These are phyloP conservation scores for Drosophila yakuba DNA, from an alignment of 1,140 invertebrate genomes.

Conservation along the genomic window DNA sequence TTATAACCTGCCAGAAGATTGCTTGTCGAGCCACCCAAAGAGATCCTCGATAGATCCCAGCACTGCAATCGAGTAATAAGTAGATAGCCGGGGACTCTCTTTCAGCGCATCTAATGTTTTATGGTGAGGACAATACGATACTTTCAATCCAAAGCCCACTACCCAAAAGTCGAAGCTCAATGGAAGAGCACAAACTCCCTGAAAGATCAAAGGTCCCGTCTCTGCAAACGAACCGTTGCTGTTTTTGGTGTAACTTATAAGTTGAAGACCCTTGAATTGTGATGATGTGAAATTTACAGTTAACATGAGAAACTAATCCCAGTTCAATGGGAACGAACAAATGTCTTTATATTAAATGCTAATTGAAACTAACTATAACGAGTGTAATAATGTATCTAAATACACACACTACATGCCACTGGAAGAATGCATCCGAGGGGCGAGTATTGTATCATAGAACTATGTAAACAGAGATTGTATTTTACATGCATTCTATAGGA, in stretches of 20 bases:
- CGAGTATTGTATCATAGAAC: constrained; percentile 29
- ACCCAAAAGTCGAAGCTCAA: constrained; percentile 1
- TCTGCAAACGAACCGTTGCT: constrained; percentile 38
- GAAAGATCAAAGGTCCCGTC: constrained; percentile 15
- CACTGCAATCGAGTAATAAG: constrained; percentile 28
- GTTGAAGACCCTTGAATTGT: constrained; percentile 83
- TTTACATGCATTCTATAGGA: constrained; percentile 47
- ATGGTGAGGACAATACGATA: constrained; percentile 49
- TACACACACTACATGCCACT: constrained; percentile 12
- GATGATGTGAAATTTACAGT: constrained; percentile 85
- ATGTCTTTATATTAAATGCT: constrained; percentile 80
- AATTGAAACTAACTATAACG: constrained; percentile 52
- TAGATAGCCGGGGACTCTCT: constrained; percentile 44
- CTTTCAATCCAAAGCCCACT: constrained; percentile 13
- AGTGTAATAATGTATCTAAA: constrained; percentile 52
- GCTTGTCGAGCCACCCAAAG: constrained; percentile 31
- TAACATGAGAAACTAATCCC: constrained; percentile 84
- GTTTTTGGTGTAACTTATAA: constrained; percentile 70
- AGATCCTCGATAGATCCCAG: constrained; percentile 16
- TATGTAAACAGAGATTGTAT: constrained; percentile 43
- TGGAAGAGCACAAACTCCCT: not conserved
- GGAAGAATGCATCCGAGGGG: not conserved
- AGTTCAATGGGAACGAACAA: constrained; percentile 84
- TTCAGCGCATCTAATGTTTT: constrained; percentile 54
- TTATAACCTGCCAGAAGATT: constrained; percentile 38